These are phyloP conservation scores for Hermaeophaga mercurialis DNA, from an alignment of 2,888 invertebrate genomes.

Conservation along the genomic window DNA sequence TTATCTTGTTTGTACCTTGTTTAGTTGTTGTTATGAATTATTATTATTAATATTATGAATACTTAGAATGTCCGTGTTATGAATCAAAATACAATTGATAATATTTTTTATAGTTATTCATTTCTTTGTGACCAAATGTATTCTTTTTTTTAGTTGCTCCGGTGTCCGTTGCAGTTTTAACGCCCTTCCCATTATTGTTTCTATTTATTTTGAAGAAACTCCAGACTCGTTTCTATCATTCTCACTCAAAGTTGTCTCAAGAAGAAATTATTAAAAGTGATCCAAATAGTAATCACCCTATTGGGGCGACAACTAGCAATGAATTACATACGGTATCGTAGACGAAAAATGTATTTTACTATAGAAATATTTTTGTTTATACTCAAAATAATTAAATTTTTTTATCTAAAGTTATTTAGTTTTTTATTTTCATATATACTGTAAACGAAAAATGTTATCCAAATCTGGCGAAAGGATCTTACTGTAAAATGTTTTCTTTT, in stretches of 20 bases:
- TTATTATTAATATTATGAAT: too few relatives aligned
- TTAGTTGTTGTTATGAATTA: too few relatives aligned
- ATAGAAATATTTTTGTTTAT: not conserved
- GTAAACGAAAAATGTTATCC: too few relatives aligned
- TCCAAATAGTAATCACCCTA: not conserved
- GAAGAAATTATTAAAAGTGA: conserved; percentile 24
- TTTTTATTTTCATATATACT: too few relatives aligned
- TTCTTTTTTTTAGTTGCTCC: conserved; percentile 75
- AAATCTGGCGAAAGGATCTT: too few relatives aligned
- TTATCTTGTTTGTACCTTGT: too few relatives aligned
- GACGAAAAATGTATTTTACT: not conserved
- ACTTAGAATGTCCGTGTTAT: too few relatives aligned
- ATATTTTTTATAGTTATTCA: too few relatives aligned
- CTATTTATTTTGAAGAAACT: conserved; percentile 61
- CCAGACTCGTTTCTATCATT: conserved; percentile 55
- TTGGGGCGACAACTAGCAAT: not conserved
- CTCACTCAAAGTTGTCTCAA: conserved; percentile 13
- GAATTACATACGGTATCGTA: not conserved
- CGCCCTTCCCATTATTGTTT: conserved; percentile 77
- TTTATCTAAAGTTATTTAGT: too few relatives aligned
- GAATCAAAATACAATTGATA: too few relatives aligned
- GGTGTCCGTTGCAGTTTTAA: conserved; percentile 91
- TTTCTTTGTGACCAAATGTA: too few relatives aligned
- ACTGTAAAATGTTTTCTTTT: too few relatives aligned
- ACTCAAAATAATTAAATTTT: not conserved